Evolutionary conservation across 1,140 invertebrate species (phyloP), one percentile per base, ranked within the genome.

Genomic region (Meloidogyne exigua): DNA sequence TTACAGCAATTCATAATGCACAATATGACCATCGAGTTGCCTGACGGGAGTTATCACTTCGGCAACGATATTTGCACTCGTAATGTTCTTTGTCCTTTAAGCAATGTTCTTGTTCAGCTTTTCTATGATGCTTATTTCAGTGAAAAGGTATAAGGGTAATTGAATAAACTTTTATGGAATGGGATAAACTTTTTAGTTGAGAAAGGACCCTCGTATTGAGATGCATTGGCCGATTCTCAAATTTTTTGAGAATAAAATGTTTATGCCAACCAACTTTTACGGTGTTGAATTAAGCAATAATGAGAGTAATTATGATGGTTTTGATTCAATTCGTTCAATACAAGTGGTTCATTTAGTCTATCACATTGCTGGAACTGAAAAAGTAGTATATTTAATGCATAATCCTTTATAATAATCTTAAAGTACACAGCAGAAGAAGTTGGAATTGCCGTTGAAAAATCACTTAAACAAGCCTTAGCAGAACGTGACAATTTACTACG

Each of bases 191-290:
- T 82, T 80, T 64, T 76, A 86, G 84, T 78, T 86, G 15, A 76
- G 80, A 21, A 81, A 84, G 36, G 85, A 87, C 62, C 73, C 77
- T 9, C 78, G 83, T 44, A 78, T 86, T 23, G 71, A 78, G 28
- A 57, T 86, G 70, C 80, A 87, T 62, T 86, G 84, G 76, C 85
- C 85, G 1, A 82, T 84, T 28, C 76, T 86, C 75, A 83, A 87
- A 36, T 87, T 86, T 63, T 86, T 85, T 76, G 85, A 87, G 44
- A 85, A 83, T 26, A 85, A 84, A 76, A 80, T 86, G 68, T 86
- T 86, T 72, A 62, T 86, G 32, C 84, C 86, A 12, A 86, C 84
- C 10, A 84, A 87, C 75, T 86, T 86, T 65, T 86, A 86, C 71
- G 85, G 85, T n/a, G 86, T 86, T 11, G 69, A 83, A 32, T 23